Percentiles rank a stretch among this genome's conserved stretches.
Evolutionary conservation across 2,113 vertebrate genomes (phyloP).

Genomic region (Cyphotilapia sp.): DNA sequence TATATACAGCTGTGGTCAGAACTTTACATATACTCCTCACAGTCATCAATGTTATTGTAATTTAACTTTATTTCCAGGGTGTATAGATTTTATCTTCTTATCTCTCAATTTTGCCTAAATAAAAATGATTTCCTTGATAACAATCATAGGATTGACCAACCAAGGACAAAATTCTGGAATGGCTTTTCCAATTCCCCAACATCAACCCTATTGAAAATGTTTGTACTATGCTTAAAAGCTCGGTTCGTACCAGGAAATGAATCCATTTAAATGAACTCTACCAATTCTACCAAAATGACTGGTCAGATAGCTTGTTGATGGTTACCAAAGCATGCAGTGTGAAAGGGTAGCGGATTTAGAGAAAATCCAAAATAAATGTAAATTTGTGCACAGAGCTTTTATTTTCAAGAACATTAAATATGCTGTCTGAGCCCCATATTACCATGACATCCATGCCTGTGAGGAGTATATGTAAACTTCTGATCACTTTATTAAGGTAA

Average conservation of each 20-base stretch:
- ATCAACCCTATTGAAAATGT: background rate
- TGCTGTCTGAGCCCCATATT: background rate
- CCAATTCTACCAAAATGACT: background rate
- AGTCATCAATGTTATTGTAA: background rate
- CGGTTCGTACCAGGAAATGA: background rate
- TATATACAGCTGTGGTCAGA: background rate
- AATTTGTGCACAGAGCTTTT: background rate
- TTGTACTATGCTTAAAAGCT: background rate
- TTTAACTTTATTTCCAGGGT: background rate
- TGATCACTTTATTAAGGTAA: background rate
- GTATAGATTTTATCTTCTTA: background rate
- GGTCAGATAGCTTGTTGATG: background rate
- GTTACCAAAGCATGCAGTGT: background rate
- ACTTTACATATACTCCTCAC: background rate
- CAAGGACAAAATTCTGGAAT: background rate
- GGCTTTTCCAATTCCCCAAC: background rate
- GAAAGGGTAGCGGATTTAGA: background rate
- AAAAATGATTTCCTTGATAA: background rate
- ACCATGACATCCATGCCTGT: background rate
- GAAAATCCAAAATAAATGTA: background rate
- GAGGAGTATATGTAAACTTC: background rate
- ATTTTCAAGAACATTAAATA: background rate
- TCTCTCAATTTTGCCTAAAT: background rate
- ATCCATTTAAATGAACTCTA: background rate
- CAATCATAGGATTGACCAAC: background rate